phyloP scores from a whole-genome alignment of 2,888 invertebrate species.

The Neocrepidodera transversa region DNA sequence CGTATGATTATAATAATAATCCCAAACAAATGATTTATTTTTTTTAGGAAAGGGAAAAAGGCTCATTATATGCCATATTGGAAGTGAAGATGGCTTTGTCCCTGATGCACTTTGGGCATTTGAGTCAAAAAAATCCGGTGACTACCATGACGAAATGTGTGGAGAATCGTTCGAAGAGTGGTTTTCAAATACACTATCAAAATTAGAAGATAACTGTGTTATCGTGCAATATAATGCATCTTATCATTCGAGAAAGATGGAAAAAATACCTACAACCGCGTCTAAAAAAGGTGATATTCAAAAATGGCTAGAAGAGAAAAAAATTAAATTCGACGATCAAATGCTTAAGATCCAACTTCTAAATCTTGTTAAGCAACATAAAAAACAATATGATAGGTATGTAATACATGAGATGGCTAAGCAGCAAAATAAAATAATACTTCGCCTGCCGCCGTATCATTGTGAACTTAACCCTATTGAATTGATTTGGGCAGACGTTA shows the following conservation, averaged over 20 bases:
- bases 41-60: conserved; percentile 4
- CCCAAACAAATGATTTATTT: not conserved
- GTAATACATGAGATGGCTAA: conserved; percentile 48
- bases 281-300: conserved; percentile 25
- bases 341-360: conserved; percentile 42
- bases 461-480: conserved; percentile 52
- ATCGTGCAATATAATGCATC: conserved; percentile 34
- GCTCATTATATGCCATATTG: conserved; percentile 6
- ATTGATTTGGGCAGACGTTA: conserved; percentile 43
- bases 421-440: conserved; percentile 46
- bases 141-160: conserved; percentile 16
- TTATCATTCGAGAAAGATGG: conserved; percentile 27
- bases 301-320: conserved; percentile 41
- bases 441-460: conserved; percentile 51
- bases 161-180: conserved; percentile 25
- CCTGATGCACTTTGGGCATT: conserved; percentile 22
- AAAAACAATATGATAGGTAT: conserved; percentile 42
- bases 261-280: conserved; percentile 25
- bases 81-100: conserved; percentile 31
- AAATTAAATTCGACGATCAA: conserved; percentile 40
- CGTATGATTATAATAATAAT: conserved; percentile 5
- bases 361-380: conserved; percentile 27
- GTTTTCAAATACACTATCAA: conserved; percentile 25
- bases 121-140: conserved; percentile 25
- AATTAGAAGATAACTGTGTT: conserved; percentile 17